Base-by-base conservation (phyloP, 2,797 vertebrate species). In the Gymnothorax javanicus region DNA sequence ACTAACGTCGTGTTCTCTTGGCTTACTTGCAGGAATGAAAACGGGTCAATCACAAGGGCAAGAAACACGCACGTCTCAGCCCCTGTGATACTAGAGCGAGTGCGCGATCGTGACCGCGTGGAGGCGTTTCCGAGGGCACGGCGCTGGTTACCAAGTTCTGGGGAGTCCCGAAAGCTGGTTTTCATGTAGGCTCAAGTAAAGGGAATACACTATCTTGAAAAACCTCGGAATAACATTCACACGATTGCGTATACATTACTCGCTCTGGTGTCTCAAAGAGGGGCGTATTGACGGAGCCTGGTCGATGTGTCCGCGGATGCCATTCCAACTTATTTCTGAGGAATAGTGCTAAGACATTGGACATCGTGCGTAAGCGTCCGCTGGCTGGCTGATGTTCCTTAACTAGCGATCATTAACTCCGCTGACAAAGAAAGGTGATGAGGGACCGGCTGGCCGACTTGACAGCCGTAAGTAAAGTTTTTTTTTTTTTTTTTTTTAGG, bases 361-460 rank as follows among this genome's bases (percentile, higher is more conserved):
- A 59, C 77, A 81, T 81, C n/a, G 77, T 81, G 50, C 50, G 50
- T 81, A 54, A 56, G n/a, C 82, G 82, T 67, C 52, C 23, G 59
- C 60, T 67, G 1, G 27, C 13, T 13, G 17, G 60, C 83, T 84
- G 33, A 84, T 85, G 85, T 87, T 0, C 59, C 84, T 86, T 90
- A 85, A 57, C 33, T 43, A 43, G 33, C 33, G 33, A 43, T 43
- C 33, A 15, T 43, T 20, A 58, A 52, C 6, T 73, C 85, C 6
- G 52, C 71, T 23, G 86, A 6, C 87, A 84, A 89, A 84, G 50
- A 73, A 50, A 82, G 87, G 82, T 77, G 89, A 97, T 97, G 97
- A 97, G 95, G 96, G 96, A 97, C 91, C 95, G 96, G 82, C 92
- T 97, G 90, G 92, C 94, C 23, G 96, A 97, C 79, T 91, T 97